These are phyloP conservation scores for Rhinogobius similis DNA, from an alignment of 2,113 vertebrate species.

Conservation along the genomic window DNA sequence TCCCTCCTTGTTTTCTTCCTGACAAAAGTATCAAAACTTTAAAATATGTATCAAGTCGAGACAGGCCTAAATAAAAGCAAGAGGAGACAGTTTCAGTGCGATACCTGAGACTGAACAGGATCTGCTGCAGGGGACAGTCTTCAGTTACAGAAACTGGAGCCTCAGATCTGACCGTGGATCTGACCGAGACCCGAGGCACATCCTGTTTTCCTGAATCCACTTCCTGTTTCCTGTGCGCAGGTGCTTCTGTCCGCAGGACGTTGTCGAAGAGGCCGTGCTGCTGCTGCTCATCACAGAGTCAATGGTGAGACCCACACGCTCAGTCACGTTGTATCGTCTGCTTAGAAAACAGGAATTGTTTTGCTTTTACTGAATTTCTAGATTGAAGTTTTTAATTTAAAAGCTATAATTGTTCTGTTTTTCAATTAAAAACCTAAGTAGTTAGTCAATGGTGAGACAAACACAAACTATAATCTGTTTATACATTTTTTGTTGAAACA, in stretches of 20 bases:
- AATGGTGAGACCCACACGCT: conserved; percentile 86
- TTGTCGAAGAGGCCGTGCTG: conserved; percentile 95
- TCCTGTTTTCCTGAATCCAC: conserved; percentile 52
- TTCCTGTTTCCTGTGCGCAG: conserved; percentile 79
- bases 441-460: no score
- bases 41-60: background rate
- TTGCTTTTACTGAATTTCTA: background rate
- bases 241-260: conserved; percentile 95
- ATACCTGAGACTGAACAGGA: conserved; percentile 55
- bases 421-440: background rate
- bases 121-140: conserved; percentile 53
- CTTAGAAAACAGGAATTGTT: no score
- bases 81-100: conserved; percentile 15
- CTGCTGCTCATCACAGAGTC: conserved; percentile 95
- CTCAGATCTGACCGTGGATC: conserved; percentile 22
- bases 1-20: background rate
- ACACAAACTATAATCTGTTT: no score
- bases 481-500: no score
- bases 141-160: conserved; percentile 68
- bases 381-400: background rate
- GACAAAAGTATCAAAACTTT: background rate
- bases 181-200: conserved; percentile 30
- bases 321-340: conserved; percentile 3
- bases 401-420: background rate
- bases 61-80: conserved; percentile 14